Evolutionary conservation across 2,113 vertebrate species (phyloP).

Genomic region (Crotalus helleri): DNA sequence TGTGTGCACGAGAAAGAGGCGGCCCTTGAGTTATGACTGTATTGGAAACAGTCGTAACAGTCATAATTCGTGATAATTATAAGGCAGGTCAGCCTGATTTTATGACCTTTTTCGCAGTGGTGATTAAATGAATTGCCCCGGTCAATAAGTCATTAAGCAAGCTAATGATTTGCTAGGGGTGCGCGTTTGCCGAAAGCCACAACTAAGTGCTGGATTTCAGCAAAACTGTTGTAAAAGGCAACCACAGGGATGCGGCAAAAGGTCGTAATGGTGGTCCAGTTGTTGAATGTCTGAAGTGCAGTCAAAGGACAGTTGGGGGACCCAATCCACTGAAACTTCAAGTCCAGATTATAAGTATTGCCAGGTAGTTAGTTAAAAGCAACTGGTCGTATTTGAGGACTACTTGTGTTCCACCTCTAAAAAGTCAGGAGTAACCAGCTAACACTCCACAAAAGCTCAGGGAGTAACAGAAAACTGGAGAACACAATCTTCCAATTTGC

Average conservation of each 20-base stretch:
- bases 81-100: not conserved
- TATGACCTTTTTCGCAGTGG: not conserved
- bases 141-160: not conserved
- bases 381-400: not conserved
- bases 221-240: not conserved
- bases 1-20: not conserved
- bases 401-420: not conserved
- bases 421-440: not conserved
- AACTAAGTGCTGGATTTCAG: not conserved
- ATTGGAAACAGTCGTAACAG: not conserved
- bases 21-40: not conserved
- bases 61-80: not conserved
- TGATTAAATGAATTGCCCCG: fast-evolving
- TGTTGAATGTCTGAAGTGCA: not conserved
- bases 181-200: not conserved
- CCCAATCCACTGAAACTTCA: not conserved
- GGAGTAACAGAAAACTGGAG: too few relatives aligned
- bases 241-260: not conserved
- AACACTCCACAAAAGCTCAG: not conserved
- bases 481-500: not conserved
- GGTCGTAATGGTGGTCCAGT: not conserved
- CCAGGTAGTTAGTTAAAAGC: not conserved
- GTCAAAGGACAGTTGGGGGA: not conserved
- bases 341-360: not conserved
- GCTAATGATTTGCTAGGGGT: not conserved